A percentile compares a stretch with the other conserved stretches of the same genome.
Conservation (phyloP, 2,888 invertebrate genomes). For the Apoderus coryli region DNA sequence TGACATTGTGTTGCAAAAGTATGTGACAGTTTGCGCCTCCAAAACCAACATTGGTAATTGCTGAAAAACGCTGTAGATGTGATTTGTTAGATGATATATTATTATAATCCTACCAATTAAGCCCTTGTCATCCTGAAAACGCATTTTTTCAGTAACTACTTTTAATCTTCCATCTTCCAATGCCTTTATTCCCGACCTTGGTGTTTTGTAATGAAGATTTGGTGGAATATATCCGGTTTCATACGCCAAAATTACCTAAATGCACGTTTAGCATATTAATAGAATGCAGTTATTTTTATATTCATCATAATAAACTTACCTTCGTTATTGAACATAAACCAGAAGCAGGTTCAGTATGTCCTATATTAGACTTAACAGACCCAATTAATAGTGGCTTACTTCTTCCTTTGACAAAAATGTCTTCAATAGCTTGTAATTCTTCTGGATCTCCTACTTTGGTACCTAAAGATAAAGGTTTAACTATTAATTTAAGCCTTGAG, state of each 20-base stretch:
- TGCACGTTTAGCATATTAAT: constrained; percentile 37
- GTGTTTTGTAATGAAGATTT: constrained; percentile 56
- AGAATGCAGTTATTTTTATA: constrained; percentile 44
- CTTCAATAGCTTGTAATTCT: constrained; percentile 70
- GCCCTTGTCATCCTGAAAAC: constrained; percentile 49
- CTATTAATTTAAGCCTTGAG: not conserved
- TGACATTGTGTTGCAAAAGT: constrained; percentile 44
- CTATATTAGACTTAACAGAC: constrained; percentile 86
- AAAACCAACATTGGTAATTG: constrained; percentile 86
- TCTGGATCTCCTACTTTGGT: constrained; percentile 82
- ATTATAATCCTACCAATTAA: constrained; percentile 41
- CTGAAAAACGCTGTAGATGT: too few species aligned
- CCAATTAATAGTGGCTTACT: constrained; percentile 60
- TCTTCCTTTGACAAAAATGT: constrained; percentile 59
- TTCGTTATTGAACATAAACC: constrained; percentile 62
- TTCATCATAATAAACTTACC: constrained; percentile 1
- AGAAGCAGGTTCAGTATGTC: constrained; percentile 80
- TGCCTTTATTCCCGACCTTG: constrained; percentile 39
- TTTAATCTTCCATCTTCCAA: constrained; percentile 45
- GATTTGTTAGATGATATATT: too few species aligned
- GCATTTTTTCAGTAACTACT: constrained; percentile 59
- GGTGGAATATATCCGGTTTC: constrained; percentile 68
- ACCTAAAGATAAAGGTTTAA: constrained; percentile 28
- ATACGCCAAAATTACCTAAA: constrained; percentile 40
- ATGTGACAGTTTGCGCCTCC: constrained; percentile 78